A percentile compares a stretch with the other conserved stretches of the same genome.
phyloP scores from a whole-genome alignment of 2,797 vertebrate genomes.

The Gallirallus australis region DNA sequence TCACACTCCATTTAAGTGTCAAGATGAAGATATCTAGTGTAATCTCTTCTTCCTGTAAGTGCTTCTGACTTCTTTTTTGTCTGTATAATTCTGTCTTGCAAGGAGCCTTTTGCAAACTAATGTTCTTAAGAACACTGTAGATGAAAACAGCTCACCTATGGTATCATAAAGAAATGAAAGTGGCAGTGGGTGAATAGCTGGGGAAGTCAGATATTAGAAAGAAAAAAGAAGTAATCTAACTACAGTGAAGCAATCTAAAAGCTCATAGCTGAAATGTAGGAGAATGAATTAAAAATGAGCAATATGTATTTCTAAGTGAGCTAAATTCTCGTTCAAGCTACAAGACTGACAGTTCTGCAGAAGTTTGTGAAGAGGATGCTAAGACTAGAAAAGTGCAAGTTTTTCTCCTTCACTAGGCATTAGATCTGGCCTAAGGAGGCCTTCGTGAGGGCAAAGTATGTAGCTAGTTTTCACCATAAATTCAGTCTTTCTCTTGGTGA shows the following conservation, averaged over 20 bases:
- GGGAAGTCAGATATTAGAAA: neutral
- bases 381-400: neutral
- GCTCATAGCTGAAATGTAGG: neutral
- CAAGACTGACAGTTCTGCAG: neutral
- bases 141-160: conserved; percentile 36
- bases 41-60: conserved; percentile 32
- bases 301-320: neutral
- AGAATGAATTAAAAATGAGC: conserved; percentile 6
- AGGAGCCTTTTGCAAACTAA: conserved; percentile 41
- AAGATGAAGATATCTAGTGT: conserved; percentile 44
- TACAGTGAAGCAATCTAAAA: neutral
- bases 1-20: conserved; percentile 30
- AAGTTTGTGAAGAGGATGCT: neutral
- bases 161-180: neutral
- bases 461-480: neutral
- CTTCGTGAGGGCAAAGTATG: neutral
- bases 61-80: conserved; percentile 40
- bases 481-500: neutral
- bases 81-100: conserved; percentile 37
- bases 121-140: conserved; percentile 19
- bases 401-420: neutral
- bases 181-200: conserved; percentile 12
- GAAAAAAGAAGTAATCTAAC: neutral
- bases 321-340: neutral
- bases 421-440: neutral